A percentile compares a stretch with the other conserved stretches of the same genome.
phyloP scores from a whole-genome alignment of 64 coral and sea anemone species.

The Pocillopora damicornis region DNA sequence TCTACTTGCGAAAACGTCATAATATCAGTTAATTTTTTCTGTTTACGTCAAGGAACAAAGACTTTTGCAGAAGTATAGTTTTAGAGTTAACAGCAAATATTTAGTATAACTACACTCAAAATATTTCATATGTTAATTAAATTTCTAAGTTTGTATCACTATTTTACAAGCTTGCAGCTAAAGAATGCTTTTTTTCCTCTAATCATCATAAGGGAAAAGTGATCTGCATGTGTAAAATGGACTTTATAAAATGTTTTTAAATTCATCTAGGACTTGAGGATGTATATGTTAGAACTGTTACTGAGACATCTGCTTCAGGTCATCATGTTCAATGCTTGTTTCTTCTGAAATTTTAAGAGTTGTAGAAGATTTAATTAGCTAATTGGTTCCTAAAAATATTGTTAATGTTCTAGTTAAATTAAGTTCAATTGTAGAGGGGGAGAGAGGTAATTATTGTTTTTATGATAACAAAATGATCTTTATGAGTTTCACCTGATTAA shows the following conservation, averaged over 20 bases:
- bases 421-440: no score
- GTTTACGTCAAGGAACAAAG: not conserved
- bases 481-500: no score
- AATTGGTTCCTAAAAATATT: not conserved
- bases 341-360: slow-evolving; percentile 44
- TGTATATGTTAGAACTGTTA: not conserved
- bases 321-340: slow-evolving; percentile 18
- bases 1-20: no score
- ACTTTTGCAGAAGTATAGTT: not conserved
- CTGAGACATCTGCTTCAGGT: slow-evolving; percentile 13
- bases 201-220: not conserved
- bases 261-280: not conserved
- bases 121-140: slow-evolving; percentile 4
- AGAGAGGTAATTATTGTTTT: no score
- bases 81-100: not conserved
- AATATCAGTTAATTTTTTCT: not conserved
- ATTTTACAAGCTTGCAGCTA: not conserved
- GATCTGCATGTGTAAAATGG: not conserved
- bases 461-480: no score
- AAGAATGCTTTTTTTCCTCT: not conserved
- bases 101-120: not conserved
- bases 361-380: slow-evolving; percentile 27
- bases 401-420: not conserved
- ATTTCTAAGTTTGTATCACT: not conserved
- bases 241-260: not conserved